Conservation (phyloP, 2,888 invertebrate genomes). For the Caenorhabditis macrosperma region DNA sequence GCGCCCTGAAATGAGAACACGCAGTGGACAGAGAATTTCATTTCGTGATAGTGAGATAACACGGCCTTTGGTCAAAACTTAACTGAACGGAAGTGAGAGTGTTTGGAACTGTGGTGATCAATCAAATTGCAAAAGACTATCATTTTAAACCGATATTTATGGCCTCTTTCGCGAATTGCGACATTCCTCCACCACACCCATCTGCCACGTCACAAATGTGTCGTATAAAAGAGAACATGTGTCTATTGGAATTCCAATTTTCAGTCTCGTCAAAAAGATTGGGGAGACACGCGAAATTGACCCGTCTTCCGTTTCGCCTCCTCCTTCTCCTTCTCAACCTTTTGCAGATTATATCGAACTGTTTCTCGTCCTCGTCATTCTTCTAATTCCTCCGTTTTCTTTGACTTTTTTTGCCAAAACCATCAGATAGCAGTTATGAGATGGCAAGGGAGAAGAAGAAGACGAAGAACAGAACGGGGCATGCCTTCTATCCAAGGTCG, state of each 20-base stretch:
- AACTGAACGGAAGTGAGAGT: constrained; percentile 3
- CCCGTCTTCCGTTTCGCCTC: neutral
- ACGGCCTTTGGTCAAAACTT: too few relatives aligned
- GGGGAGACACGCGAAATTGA: neutral
- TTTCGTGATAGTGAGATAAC: too few relatives aligned
- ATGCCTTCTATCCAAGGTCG: constrained; percentile 3
- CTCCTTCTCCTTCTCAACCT: neutral
- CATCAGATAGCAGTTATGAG: constrained; percentile 21
- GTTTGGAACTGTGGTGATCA: neutral
- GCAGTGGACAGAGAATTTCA: too few relatives aligned
- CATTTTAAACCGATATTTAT: neutral
- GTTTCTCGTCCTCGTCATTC: constrained; percentile 1
- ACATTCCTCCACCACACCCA: constrained; percentile 5
- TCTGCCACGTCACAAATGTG: neutral
- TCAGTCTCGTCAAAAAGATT: neutral
- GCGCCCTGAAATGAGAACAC: too few relatives aligned
- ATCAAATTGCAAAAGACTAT: neutral
- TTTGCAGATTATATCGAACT: constrained; percentile 14
- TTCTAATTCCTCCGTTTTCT: constrained; percentile 14
- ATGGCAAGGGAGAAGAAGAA: neutral
- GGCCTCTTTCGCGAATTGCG: neutral
- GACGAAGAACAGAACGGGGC: neutral
- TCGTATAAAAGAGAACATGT: constrained; percentile 11
- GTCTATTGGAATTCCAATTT: constrained; percentile 21
- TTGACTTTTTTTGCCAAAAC: constrained; percentile 3